Conservation (phyloP, 2,888 invertebrate genomes). For the Limnephilus lunatus region DNA sequence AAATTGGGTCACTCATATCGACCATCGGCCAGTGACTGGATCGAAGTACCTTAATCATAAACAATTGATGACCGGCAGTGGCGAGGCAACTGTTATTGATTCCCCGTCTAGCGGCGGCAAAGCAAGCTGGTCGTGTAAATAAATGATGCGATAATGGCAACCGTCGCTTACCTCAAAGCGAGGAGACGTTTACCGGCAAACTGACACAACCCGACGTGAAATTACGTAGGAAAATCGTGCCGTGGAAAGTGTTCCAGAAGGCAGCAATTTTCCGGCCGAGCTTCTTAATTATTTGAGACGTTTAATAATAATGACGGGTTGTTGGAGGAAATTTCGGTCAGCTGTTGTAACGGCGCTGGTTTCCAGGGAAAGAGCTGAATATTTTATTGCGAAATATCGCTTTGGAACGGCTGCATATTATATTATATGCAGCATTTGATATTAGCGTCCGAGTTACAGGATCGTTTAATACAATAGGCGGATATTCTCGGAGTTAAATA, state of each 20-base stretch:
- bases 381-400: conserved; percentile 10
- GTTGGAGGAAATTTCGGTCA: conserved; percentile 33
- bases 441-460: not conserved
- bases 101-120: conserved; percentile 45
- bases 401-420: not conserved
- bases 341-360: not conserved
- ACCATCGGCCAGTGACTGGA: conserved; percentile 43
- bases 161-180: conserved; percentile 55
- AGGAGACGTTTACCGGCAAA: conserved; percentile 57
- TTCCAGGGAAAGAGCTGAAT: not conserved
- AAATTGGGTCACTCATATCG: conserved; percentile 60
- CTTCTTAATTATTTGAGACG: conserved; percentile 39
- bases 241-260: conserved; percentile 55
- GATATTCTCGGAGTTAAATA: not conserved
- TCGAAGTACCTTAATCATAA: conserved; percentile 60
- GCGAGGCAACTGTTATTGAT: conserved; percentile 49
- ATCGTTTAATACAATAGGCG: not conserved
- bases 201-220: conserved; percentile 49
- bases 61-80: conserved; percentile 57
- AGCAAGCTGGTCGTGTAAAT: conserved; percentile 53
- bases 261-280: conserved; percentile 26
- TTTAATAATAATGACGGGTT: conserved; percentile 17
- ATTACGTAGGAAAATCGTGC: conserved; percentile 54
- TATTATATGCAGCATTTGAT: not conserved
- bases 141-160: conserved; percentile 59